phyloP scores from a whole-genome alignment of 2,113 vertebrate genomes.

The Cyprinodon variegatus region DNA sequence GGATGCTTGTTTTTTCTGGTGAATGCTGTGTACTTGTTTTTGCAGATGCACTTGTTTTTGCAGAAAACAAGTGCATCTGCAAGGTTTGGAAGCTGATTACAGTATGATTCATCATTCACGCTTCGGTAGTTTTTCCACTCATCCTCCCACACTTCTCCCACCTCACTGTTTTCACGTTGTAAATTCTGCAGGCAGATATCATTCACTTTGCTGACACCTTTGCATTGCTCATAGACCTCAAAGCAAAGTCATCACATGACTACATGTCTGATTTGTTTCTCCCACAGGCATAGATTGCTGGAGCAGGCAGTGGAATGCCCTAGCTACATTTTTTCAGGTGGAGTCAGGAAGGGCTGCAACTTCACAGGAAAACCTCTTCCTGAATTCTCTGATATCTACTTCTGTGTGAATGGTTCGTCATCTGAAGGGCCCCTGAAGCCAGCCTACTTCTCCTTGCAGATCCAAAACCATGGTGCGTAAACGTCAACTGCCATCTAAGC shows the following conservation, averaged over 20 bases:
- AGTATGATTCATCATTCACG: not conserved
- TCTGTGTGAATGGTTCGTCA: constrained; percentile 87
- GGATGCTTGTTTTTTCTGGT: not conserved
- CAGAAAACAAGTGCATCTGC: not conserved
- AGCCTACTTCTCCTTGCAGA: constrained; percentile 77
- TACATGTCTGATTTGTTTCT: not conserved
- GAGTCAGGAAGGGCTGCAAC: constrained; percentile 76
- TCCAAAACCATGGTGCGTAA: constrained; percentile 85
- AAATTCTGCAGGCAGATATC: not conserved
- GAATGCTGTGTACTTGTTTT: not conserved
- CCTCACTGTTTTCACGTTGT: not conserved
- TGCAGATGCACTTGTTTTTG: not conserved
- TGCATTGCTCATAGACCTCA: not conserved
- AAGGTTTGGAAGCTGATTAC: not conserved
- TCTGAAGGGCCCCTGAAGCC: constrained; percentile 59
- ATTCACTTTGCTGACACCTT: not conserved
- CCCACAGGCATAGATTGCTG: constrained; percentile 82
- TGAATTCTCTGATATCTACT: constrained; percentile 84
- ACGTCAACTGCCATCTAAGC: not conserved
- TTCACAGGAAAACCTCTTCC: constrained; percentile 73
- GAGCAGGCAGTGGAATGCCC: constrained; percentile 71
- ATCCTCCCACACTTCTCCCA: not conserved
- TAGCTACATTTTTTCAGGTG: constrained; percentile 65
- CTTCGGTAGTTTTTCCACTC: not conserved
- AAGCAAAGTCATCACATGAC: not conserved